Evolutionary conservation across 92 coral and sea anemone species (phyloP), one percentile per base, ranked within the genome.

Genomic region (Chrysogorgia sp.): DNA sequence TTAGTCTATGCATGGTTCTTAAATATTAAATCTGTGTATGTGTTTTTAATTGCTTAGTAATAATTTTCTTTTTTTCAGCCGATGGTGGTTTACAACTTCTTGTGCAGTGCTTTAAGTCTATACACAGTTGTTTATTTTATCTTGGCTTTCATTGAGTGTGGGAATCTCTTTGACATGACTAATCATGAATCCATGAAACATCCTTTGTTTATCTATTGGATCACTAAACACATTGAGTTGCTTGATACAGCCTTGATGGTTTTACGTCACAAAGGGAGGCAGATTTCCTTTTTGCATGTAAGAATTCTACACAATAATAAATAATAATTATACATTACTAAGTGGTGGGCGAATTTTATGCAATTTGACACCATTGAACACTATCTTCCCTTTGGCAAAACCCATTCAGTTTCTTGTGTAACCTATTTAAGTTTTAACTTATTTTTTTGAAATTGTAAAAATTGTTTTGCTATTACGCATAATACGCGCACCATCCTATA

Each of bases 171-270:
- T 75, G 86, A 84, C 59, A 87, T 76, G 88, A 62, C 72, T 7
- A 75, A 82, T 5, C 81, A 82, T 75, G 62, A 86, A n/a, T 72
- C 52, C 21, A 89, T 89, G 21, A 81, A 89, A 57, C 98, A 91
- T 63, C 97, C 90, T 9, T 63, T 91, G 15, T 59, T 40, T 34
- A 76, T 93, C 29, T 93, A 91, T 84, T 81, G 81, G 83, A 25
- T 87, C 67, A 93, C 98, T 33, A 93, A 93, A 84, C 75, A 64
- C 68, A 45, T 93, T 8, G 98, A 93, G 47, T 67, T 93, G 60
- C 33, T 93, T 57, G 98, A 93, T 56, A 93, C 98, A 25, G 86
- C 91, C 40, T 88, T 91, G 48, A 91, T 91, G 96, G 69, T 91
- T 35, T 23, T 91, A 31, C 84, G 96, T 43, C 96, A 91, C 86